Percentiles rank a stretch among this genome's conserved stretches.
These are phyloP conservation scores for Artemia sp. DNA, from an alignment of 2,888 invertebrate species.

Conservation along the genomic window DNA sequence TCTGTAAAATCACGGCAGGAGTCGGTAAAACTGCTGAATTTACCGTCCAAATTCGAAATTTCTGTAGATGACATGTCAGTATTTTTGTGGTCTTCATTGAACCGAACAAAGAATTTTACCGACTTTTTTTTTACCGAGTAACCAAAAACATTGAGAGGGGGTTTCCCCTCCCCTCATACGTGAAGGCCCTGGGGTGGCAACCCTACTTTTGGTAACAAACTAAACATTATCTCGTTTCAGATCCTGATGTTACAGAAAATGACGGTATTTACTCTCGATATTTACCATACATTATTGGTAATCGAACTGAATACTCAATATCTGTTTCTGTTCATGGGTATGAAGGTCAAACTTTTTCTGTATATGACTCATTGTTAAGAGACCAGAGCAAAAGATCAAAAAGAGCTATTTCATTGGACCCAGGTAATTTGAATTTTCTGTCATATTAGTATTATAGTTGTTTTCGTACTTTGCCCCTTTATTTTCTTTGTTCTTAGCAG, in stretches of 20 bases:
- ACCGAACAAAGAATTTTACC: too few relatives aligned
- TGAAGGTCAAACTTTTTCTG: slow-evolving; percentile 24
- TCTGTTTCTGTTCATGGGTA: slow-evolving; percentile 27
- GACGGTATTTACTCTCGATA: slow-evolving; percentile 49
- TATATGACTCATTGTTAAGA: slow-evolving; percentile 15
- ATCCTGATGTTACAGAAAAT: slow-evolving; percentile 45
- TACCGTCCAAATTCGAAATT: too few relatives aligned
- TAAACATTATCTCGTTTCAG: slow-evolving; percentile 29
- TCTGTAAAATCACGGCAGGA: too few relatives aligned
- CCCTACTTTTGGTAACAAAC: too few relatives aligned
- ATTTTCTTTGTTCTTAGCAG: too few relatives aligned
- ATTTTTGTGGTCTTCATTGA: too few relatives aligned
- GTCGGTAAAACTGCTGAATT: too few relatives aligned
- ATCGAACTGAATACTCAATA: slow-evolving; percentile 28
- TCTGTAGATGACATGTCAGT: too few relatives aligned
- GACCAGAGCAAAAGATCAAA: neutral
- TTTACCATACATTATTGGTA: slow-evolving; percentile 35
- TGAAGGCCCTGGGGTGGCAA: neutral
- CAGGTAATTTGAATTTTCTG: neutral
- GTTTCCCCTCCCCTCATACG: slow-evolving; percentile 5
- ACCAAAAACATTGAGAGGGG: too few relatives aligned
- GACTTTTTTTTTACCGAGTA: too few relatives aligned
- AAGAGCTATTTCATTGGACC: neutral
- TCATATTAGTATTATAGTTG: too few relatives aligned
- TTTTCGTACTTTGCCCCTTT: too few relatives aligned